Evolutionary conservation across 2,888 invertebrate species (phyloP).

Genomic region (Cosmorhoe ocellata): DNA sequence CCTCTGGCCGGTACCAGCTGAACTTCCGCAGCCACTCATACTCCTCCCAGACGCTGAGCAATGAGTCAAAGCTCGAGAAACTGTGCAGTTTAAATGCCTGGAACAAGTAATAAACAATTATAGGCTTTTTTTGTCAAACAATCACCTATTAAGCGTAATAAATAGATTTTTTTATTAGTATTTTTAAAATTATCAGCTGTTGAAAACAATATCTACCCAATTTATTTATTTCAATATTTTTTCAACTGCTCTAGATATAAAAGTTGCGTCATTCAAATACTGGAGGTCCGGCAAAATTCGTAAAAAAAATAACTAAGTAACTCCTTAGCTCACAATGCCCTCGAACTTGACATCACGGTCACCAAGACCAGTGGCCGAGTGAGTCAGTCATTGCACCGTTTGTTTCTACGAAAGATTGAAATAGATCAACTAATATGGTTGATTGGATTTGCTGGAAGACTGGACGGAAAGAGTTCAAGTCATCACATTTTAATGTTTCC

Average conservation of each 20-base stretch:
- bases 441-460: conserved; percentile 68
- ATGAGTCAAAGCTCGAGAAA: conserved; percentile 49
- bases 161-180: too few species aligned
- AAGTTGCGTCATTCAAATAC: not conserved
- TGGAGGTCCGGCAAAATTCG: not conserved
- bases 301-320: conserved; percentile 13
- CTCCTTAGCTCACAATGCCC: not conserved
- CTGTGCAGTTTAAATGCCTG: conserved; percentile 63
- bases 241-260: not conserved
- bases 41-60: conserved; percentile 51
- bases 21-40: conserved; percentile 61
- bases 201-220: too few species aligned
- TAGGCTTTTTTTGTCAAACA: too few species aligned
- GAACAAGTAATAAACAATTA: conserved; percentile 43
- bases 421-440: conserved; percentile 58
- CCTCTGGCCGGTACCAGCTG: conserved; percentile 55
- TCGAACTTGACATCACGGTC: conserved; percentile 21
- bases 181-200: too few species aligned
- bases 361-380: conserved; percentile 25
- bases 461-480: conserved; percentile 49
- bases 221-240: too few species aligned
- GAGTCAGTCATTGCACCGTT: conserved; percentile 45
- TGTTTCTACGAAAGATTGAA: conserved; percentile 64
- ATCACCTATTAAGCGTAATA: too few species aligned
- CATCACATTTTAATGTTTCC: too few species aligned